Evolutionary conservation across 2,113 vertebrate species (phyloP), one percentile per base, ranked within the genome.

Genomic region (Ceyx cyanopectus): DNA sequence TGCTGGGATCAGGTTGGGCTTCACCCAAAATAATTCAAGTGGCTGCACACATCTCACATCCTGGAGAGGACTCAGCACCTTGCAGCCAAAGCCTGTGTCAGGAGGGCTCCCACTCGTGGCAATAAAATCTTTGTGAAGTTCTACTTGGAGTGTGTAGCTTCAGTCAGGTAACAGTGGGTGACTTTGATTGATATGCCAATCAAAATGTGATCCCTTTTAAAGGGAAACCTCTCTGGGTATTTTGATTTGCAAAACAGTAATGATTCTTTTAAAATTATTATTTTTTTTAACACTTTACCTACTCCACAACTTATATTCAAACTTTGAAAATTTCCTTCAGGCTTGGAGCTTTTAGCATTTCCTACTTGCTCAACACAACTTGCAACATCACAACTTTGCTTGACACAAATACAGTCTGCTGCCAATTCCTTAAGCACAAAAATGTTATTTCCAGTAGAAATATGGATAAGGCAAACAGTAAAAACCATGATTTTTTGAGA

Each of bases 31-130:
- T 53, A 60, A 46, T 3, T 4, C 7, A 48, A 53, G 20, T 6
- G 15, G 13, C 45, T 34, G 9, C 34, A 60, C 58, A 30, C 6
- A 18, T 45, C 4, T 2, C 1, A 0, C 2, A 1, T 30, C 40
- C 16, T 1, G 10, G 53, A 48, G 43, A 56, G 16, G 40, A 53
- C 37, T 14, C n/a, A 65, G 43, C 16, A 27, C 17, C n/a, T 66
- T 6, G 16, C 30, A 56, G 34, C 14, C 48, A 67, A 67, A 51
- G 7, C 15, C 27, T 20, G 11, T 0, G 0, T 7, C 50, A 65
- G 26, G n/a, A 65, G 16, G 7, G 21, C 11, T 76, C 21, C 48
- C 1, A 3, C 54, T 69, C 12, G 5, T 54, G 29, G 1, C 6
- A 15, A 11, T 30, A 66, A 90, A 40, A 76, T 1, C 5, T 6